Conservation (phyloP, 2,888 invertebrate genomes). For the Drosophila mercatorum region DNA sequence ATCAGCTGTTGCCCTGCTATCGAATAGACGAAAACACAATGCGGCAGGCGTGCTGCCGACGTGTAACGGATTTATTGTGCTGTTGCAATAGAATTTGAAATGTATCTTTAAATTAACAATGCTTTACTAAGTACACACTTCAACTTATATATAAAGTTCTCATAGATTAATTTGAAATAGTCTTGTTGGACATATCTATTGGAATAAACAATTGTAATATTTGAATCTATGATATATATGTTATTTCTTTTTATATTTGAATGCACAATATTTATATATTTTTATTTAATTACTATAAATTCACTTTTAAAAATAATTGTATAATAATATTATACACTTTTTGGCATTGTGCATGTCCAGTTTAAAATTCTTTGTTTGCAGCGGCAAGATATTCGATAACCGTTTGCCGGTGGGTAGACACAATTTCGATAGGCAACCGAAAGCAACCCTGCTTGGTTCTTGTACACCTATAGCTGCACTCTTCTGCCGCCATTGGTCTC, state of each 20-base stretch:
- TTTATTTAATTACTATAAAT: neutral
- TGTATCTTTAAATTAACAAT: neutral
- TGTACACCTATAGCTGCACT: conserved; percentile 52
- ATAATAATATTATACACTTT: too few species aligned
- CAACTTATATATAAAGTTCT: neutral
- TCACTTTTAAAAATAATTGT: neutral
- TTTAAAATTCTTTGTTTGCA: neutral
- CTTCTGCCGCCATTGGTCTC: conserved; percentile 67
- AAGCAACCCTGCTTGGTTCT: conserved; percentile 15
- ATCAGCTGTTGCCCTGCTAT: conserved; percentile 45
- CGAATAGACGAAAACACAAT: conserved; percentile 21
- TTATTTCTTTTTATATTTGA: neutral
- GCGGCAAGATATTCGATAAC: conserved; percentile 33
- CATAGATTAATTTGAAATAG: neutral
- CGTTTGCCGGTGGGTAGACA: neutral
- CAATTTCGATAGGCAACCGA: conserved; percentile 15
- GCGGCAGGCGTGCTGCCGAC: neutral
- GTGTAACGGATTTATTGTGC: too few species aligned
- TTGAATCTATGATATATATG: too few species aligned
- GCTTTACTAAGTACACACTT: neutral
- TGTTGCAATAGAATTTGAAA: neutral
- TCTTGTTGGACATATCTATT: neutral
- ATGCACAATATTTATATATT: too few species aligned
- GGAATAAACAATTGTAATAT: neutral
- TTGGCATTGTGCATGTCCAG: neutral